Conservation (phyloP, 2,113 vertebrate species). For the Silurus glanis region DNA sequence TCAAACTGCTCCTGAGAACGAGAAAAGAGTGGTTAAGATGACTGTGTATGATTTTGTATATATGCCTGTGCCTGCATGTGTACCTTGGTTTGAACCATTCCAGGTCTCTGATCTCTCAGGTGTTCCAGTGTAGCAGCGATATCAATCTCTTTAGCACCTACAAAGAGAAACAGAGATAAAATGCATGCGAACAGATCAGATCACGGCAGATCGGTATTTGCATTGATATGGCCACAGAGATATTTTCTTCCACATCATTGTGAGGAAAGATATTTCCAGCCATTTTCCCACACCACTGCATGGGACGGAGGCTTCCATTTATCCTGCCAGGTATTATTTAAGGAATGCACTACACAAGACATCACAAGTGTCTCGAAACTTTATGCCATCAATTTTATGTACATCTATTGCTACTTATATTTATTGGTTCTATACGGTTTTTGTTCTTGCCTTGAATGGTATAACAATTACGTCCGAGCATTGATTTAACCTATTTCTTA, state of each 20-base stretch:
- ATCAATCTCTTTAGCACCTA: slow-evolving; percentile 99
- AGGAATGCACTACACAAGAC: background rate
- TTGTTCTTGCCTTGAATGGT: too few relatives aligned
- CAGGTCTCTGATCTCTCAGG: slow-evolving; percentile 92
- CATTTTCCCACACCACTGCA: background rate
- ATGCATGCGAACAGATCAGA: background rate
- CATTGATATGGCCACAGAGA: background rate
- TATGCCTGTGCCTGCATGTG: background rate
- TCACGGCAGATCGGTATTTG: background rate
- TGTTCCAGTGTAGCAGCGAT: slow-evolving; percentile 98
- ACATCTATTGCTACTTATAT: too few relatives aligned
- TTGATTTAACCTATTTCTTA: too few relatives aligned
- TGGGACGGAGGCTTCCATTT: background rate
- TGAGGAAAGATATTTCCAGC: background rate
- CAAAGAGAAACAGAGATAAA: slow-evolving; percentile 32
- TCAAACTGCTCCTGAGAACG: slow-evolving; percentile 55
- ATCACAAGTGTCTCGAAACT: background rate
- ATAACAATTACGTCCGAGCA: too few relatives aligned
- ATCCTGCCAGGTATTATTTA: background rate
- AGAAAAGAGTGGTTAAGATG: slow-evolving; percentile 22
- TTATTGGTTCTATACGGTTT: too few relatives aligned
- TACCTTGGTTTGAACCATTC: slow-evolving; percentile 98
- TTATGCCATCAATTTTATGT: too few relatives aligned
- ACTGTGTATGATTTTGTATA: slow-evolving; percentile 5
- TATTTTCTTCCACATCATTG: background rate